Conservation (phyloP, 2,113 vertebrate genomes). For the Polypterus senegalus region DNA sequence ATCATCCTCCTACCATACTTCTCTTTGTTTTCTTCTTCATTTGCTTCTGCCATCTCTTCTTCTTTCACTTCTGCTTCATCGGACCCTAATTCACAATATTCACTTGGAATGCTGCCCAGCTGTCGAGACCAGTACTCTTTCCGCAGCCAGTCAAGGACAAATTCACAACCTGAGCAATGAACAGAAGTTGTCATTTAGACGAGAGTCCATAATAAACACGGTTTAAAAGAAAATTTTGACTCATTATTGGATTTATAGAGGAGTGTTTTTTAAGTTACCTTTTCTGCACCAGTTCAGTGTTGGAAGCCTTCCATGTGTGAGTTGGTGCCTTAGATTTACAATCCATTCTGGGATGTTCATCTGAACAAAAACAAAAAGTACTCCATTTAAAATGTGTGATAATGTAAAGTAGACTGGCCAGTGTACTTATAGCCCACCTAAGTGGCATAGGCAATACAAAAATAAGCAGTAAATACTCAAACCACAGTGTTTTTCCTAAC, state of each 20-base stretch:
- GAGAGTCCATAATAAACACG: too few species aligned
- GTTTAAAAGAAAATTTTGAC: neutral
- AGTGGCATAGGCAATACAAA: too few species aligned
- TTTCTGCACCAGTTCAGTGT: conserved; percentile 70
- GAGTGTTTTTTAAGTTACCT: conserved; percentile 39
- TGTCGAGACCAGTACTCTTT: conserved; percentile 84
- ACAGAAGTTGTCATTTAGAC: neutral
- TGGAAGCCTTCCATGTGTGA: conserved; percentile 79
- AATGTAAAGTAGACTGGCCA: too few species aligned
- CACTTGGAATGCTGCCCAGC: conserved; percentile 53
- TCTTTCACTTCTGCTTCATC: conserved; percentile 38
- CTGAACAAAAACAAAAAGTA: conserved; percentile 22
- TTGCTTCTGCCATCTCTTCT: conserved; percentile 21
- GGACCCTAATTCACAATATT: conserved; percentile 48
- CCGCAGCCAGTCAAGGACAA: conserved; percentile 86
- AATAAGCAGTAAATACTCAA: too few species aligned
- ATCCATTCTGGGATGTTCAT: conserved; percentile 87
- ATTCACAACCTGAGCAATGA: conserved; percentile 55
- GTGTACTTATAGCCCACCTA: too few species aligned
- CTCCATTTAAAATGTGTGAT: too few species aligned
- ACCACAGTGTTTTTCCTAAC: too few species aligned
- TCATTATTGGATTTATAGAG: neutral
- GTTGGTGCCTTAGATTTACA: conserved; percentile 76
- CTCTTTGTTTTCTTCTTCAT: conserved; percentile 52
- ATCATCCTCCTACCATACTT: conserved; percentile 44